These are phyloP conservation scores for Heliconius congener DNA, from an alignment of 1,140 invertebrate genomes.

Conservation along the genomic window DNA sequence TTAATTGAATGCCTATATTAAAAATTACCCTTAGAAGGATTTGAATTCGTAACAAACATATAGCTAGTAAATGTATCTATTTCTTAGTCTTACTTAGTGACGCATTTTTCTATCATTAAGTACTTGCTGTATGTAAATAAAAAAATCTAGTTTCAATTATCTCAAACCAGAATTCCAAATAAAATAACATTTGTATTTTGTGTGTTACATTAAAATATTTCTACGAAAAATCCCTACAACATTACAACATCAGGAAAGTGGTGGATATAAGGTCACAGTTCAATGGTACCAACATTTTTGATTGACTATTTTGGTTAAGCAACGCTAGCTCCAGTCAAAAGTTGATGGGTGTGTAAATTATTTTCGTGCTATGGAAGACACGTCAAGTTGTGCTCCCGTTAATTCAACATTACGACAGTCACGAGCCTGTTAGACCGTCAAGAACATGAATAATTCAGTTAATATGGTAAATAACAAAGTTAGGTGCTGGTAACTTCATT, in stretches of 20 bases:
- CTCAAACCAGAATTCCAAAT: too few species aligned
- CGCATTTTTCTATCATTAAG: too few species aligned
- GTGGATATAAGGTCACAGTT: neutral
- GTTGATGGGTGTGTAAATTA: conserved; percentile 3
- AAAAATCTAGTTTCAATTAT: too few species aligned
- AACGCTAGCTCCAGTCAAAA: neutral
- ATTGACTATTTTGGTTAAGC: conserved; percentile 2
- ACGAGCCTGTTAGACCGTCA: neutral
- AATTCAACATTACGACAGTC: conserved; percentile 1
- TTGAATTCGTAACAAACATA: too few species aligned
- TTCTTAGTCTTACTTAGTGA: too few species aligned
- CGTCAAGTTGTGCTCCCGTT: neutral
- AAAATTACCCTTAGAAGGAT: too few species aligned
- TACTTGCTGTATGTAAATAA: too few species aligned
- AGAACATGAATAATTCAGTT: conserved; percentile 5
- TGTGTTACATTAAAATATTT: too few species aligned
- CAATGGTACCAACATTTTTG: conserved; percentile 2
- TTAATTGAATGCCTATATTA: too few species aligned
- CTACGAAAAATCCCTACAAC: neutral
- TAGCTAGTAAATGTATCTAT: too few species aligned
- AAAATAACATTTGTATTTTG: too few species aligned
- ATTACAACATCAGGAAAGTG: neutral
- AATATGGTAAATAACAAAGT: neutral
- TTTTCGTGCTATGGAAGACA: neutral
- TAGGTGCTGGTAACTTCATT: neutral